Evolutionary conservation across 2,888 invertebrate genomes (phyloP).

Genomic region (Agonopterix arenella): DNA sequence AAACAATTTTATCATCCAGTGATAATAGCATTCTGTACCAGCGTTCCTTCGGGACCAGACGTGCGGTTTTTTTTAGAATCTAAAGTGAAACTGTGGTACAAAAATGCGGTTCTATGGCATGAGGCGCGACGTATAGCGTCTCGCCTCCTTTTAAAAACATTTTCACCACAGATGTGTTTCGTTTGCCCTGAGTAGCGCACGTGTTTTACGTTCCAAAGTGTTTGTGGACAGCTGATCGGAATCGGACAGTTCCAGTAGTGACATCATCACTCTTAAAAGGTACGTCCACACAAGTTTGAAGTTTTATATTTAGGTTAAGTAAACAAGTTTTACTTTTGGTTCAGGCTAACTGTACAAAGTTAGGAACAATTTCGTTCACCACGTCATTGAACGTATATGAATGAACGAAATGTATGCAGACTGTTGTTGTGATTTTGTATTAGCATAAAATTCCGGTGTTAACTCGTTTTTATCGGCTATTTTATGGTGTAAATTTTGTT

Average conservation of each 20-base stretch:
- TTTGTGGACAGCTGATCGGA: slow-evolving; percentile 15
- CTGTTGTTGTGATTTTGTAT: too few relatives aligned
- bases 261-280: background rate
- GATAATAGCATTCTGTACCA: slow-evolving; percentile 40
- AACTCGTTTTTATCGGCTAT: too few relatives aligned
- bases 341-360: too few relatives aligned
- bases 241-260: slow-evolving; percentile 1
- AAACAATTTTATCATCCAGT: slow-evolving; percentile 32
- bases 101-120: slow-evolving; percentile 56
- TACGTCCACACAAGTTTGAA: slow-evolving; percentile 1
- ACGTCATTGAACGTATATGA: too few relatives aligned
- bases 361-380: too few relatives aligned
- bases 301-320: too few relatives aligned
- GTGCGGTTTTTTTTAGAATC: slow-evolving; percentile 22
- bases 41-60: slow-evolving; percentile 35
- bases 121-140: slow-evolving; percentile 56
- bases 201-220: slow-evolving; percentile 8
- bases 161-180: slow-evolving; percentile 33
- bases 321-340: too few relatives aligned
- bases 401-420: too few relatives aligned
- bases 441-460: too few relatives aligned
- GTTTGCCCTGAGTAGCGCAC: slow-evolving; percentile 16
- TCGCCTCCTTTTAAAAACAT: slow-evolving; percentile 30
- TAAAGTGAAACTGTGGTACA: slow-evolving; percentile 11
- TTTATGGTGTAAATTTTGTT: too few relatives aligned